phyloP scores from a whole-genome alignment of 64 coral and sea anemone genomes.

The Porites lutea region DNA sequence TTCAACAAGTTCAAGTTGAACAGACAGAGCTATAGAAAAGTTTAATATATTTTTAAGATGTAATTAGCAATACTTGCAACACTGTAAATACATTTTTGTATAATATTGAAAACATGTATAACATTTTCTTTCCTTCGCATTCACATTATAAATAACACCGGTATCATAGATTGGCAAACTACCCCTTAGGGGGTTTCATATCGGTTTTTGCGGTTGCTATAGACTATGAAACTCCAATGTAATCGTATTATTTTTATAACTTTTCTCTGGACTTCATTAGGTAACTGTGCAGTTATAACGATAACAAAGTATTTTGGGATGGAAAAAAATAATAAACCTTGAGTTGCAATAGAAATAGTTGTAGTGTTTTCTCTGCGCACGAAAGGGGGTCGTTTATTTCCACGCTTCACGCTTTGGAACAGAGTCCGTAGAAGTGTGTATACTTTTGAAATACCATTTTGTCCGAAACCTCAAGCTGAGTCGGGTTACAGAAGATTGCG shows the following conservation, averaged over 20 bases:
- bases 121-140: neutral
- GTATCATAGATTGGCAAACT: neutral
- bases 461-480: neutral
- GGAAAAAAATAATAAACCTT: constrained; percentile 36
- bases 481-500: neutral
- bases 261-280: constrained; percentile 15
- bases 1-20: constrained; percentile 33
- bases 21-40: constrained; percentile 57
- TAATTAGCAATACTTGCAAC: constrained; percentile 32
- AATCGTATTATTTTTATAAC: constrained; percentile 61
- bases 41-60: constrained; percentile 66
- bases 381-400: neutral
- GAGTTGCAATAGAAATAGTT: neutral
- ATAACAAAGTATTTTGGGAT: constrained; percentile 59
- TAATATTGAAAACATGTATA: neutral
- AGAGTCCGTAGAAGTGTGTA: neutral
- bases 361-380: neutral
- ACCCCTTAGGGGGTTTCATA: neutral
- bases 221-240: neutral
- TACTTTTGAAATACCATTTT: neutral
- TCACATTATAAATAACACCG: neutral
- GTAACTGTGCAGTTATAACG: constrained; percentile 29
- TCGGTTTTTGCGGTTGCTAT: neutral
- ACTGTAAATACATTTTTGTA: constrained; percentile 60
- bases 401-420: neutral